phyloP scores from a whole-genome alignment of 92 coral and sea anemone species.

The Zoanthus gigantus region DNA sequence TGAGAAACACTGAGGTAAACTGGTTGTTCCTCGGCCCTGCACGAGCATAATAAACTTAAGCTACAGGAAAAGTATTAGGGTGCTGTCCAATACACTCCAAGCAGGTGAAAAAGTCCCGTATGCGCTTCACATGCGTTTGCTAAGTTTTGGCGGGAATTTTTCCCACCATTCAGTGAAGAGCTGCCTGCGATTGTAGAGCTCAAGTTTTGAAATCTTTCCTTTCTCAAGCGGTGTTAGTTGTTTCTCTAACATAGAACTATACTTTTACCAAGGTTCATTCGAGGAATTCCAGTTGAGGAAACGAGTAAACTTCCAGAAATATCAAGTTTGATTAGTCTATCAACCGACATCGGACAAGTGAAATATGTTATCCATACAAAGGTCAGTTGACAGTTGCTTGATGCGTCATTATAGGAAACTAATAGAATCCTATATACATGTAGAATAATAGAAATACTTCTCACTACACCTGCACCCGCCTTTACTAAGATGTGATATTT shows the following conservation, averaged over 20 bases:
- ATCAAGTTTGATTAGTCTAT: conserved; percentile 22
- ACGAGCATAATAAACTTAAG: no score
- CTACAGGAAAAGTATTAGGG: no score
- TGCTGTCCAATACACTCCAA: no score
- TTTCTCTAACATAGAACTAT: background rate
- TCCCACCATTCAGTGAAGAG: background rate
- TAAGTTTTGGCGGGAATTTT: background rate
- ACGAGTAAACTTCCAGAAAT: conserved; percentile 3
- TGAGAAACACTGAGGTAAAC: no score
- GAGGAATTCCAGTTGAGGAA: conserved; percentile 41
- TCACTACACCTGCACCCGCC: no score
- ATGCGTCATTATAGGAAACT: no score
- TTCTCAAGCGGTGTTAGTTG: background rate
- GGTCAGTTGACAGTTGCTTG: conserved; percentile 12
- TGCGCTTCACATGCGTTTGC: background rate
- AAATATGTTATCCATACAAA: conserved; percentile 67
- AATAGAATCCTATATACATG: no score
- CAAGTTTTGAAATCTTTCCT: background rate
- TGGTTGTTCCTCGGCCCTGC: no score
- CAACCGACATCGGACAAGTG: conserved; percentile 54
- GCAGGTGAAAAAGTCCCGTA: no score
- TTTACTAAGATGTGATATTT: no score
- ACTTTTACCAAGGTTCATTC: conserved; percentile 32
- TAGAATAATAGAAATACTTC: background rate
- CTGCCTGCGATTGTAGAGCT: background rate